These are phyloP conservation scores for Sphaerophoria taeniata DNA, from an alignment of 2,888 invertebrate genomes.

Conservation along the genomic window DNA sequence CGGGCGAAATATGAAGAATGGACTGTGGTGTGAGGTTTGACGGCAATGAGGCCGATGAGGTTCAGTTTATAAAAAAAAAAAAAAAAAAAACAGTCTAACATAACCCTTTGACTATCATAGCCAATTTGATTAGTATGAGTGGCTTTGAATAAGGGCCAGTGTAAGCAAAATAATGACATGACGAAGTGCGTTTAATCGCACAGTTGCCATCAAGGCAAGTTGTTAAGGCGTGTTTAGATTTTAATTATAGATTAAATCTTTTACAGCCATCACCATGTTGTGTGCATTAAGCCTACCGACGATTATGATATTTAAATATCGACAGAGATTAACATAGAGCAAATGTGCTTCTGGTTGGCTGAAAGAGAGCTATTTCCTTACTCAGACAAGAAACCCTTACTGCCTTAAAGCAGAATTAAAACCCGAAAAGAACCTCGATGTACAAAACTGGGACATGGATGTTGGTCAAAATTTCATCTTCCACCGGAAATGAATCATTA, in stretches of 20 bases:
- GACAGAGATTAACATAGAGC: too few relatives aligned
- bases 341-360: too few relatives aligned
- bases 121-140: conserved; percentile 41
- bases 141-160: neutral
- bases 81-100: conserved; percentile 1
- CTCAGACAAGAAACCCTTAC: too few relatives aligned
- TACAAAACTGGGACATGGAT: too few relatives aligned
- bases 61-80: conserved; percentile 3
- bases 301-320: too few relatives aligned
- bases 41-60: neutral
- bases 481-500: conserved; percentile 59
- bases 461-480: neutral
- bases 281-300: too few relatives aligned
- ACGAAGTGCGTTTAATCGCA: neutral
- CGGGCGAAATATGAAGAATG: neutral
- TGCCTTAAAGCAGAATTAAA: too few relatives aligned
- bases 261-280: conserved; percentile 1
- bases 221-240: conserved; percentile 60
- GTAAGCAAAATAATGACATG: neutral
- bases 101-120: conserved; percentile 42
- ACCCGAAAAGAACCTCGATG: too few relatives aligned
- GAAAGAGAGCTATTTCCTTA: too few relatives aligned
- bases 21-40: neutral
- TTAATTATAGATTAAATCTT: conserved; percentile 50
- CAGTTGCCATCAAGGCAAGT: conserved; percentile 10